A percentile compares a stretch with the other conserved stretches of the same genome.
Conservation (phyloP, 2,888 invertebrate genomes). For the Drosophila longiperda region DNA sequence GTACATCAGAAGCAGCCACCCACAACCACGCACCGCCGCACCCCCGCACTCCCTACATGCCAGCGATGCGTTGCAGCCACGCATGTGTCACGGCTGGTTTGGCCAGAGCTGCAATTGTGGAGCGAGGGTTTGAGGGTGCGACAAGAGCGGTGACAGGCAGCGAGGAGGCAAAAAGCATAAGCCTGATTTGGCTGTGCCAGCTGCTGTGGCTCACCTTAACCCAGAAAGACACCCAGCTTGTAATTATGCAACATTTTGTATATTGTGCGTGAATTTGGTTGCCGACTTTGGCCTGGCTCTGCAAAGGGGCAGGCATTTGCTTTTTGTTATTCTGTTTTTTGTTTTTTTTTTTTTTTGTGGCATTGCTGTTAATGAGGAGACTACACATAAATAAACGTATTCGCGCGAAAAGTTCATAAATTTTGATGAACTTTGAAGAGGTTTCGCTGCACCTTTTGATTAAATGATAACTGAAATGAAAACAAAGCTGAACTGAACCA, state of each 20-base stretch:
- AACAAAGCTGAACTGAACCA: neutral
- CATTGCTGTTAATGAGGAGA: slow-evolving; percentile 55
- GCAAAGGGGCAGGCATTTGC: neutral
- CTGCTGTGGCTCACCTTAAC: slow-evolving; percentile 57
- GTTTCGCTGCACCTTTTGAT: slow-evolving; percentile 43
- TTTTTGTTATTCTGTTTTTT: neutral
- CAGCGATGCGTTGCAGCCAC: slow-evolving; percentile 52
- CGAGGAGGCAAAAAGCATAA: neutral
- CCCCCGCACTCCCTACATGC: slow-evolving; percentile 1
- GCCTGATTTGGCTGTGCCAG: slow-evolving; percentile 18
- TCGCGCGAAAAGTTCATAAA: slow-evolving; percentile 63
- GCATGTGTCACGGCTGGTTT: slow-evolving; percentile 54
- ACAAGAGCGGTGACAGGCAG: slow-evolving; percentile 42
- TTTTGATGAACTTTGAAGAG: slow-evolving; percentile 63
- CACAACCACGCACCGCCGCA: neutral
- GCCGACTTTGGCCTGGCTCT: neutral
- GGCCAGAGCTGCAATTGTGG: slow-evolving; percentile 48
- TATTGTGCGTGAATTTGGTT: slow-evolving; percentile 13
- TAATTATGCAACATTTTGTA: slow-evolving; percentile 71
- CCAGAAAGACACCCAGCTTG: slow-evolving; percentile 41
- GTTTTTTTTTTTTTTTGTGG: slow-evolving; percentile 7
- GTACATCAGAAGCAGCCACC: neutral
- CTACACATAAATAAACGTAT: slow-evolving; percentile 41
- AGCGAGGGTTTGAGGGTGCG: slow-evolving; percentile 38
- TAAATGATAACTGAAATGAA: slow-evolving; percentile 52